These are phyloP conservation scores for Canis aureus DNA, from an alignment of 2,113 vertebrate genomes.

Conservation along the genomic window DNA sequence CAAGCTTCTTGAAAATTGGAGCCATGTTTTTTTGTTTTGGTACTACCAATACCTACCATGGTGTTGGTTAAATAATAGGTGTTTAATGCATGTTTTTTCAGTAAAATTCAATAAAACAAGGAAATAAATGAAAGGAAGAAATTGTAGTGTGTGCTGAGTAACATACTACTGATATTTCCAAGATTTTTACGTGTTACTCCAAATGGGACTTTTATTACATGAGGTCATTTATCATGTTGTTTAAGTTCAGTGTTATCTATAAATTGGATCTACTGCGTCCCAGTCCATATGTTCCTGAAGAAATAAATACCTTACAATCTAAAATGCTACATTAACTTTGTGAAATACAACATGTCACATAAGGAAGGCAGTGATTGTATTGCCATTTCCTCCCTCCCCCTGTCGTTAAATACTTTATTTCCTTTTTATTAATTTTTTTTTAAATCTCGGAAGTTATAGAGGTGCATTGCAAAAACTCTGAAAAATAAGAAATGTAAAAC, in stretches of 20 bases:
- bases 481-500: slow-evolving; percentile 26
- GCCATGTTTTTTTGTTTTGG: background rate
- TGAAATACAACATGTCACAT: background rate
- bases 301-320: background rate
- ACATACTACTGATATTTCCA: background rate
- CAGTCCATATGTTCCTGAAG: background rate
- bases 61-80: background rate
- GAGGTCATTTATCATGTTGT: background rate
- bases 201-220: background rate
- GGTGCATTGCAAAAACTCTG: background rate
- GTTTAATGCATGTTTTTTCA: background rate
- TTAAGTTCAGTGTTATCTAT: background rate
- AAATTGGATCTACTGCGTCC: background rate
- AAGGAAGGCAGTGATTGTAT: background rate
- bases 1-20: background rate
- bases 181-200: slow-evolving; percentile 25
- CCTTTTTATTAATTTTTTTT: slow-evolving; percentile 36
- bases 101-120: slow-evolving; percentile 28
- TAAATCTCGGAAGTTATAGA: background rate
- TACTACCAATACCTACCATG: background rate
- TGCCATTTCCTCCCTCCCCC: background rate
- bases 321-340: background rate
- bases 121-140: slow-evolving; percentile 35
- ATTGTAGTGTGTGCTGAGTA: background rate
- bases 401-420: background rate